Base-by-base conservation (phyloP, 2,113 vertebrate species). In the Oxyruncus cristatus region DNA sequence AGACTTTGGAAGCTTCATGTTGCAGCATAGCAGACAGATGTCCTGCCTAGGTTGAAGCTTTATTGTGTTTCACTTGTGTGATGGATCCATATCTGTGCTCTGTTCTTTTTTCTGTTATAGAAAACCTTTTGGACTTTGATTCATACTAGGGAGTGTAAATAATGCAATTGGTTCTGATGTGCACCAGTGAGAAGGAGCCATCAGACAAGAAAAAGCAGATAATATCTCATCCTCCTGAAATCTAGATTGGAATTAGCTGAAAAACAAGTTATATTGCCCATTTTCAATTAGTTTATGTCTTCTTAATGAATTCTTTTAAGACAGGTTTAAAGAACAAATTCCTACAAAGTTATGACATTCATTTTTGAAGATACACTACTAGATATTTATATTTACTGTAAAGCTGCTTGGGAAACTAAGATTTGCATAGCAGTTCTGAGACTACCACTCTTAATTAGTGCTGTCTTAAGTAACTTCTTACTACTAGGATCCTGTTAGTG, bases 31-130 rank as follows among this genome's bases (percentile, higher is more conserved):
- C 76, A 96, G 86, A 82, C 88, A 75, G 90, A 95, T 96, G 85
- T 87, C 80, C 83, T 95, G 80, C 53, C 80, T 84, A 42, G 46
- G 74, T 88, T 72, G 88, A 47, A 85, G 62, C 44, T 96, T 95
- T 95, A 56, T 91, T 91, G 50, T 76, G 70, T 93, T 96, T 94
- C 79, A 79, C 44, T 92, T 84, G 62, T 75, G 66, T 95, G 93
- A 92, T 90, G 68, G 93, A 93, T 97, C 52, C 52, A 12, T 85
- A 77, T 70, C 76, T 79, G 62, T 58, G 21, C 66, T 92, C 76
- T 19, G 4, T 68, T 92, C 59, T 94, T 96, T 95, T 93, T 86
- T 96, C 70, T 62, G n/a, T 89, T 96, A 56, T 3, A 66, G 81
- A 65, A 84, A 89, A 67, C 16, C 4, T 92, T 86, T 93, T 61